Conservation (phyloP, 2,797 vertebrate species). For the Cercopithecus mitis region DNA sequence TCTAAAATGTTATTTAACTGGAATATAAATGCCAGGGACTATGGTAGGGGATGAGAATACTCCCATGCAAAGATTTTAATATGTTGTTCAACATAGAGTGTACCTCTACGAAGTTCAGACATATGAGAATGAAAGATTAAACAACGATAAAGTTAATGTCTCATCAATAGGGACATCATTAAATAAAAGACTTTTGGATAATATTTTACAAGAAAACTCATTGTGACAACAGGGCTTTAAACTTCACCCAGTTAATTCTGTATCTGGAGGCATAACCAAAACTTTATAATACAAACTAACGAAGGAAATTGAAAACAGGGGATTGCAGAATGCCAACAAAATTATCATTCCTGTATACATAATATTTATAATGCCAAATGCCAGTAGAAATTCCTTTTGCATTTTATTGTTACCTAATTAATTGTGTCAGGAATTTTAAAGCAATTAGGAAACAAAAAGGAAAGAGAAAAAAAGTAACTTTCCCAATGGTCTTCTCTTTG, state of each 20-base stretch:
- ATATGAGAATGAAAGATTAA: background rate
- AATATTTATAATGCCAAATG: slow-evolving; percentile 73
- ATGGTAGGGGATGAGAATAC: background rate
- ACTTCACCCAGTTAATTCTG: slow-evolving; percentile 78
- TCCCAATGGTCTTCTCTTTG: slow-evolving; percentile 66
- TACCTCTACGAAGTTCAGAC: background rate
- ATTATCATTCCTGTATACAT: slow-evolving; percentile 45
- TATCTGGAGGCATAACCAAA: slow-evolving; percentile 84
- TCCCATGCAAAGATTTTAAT: background rate
- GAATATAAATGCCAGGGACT: background rate
- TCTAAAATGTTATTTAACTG: background rate
- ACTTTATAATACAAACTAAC: slow-evolving; percentile 83
- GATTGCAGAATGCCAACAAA: slow-evolving; percentile 78
- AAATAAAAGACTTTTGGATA: background rate
- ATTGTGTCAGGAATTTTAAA: slow-evolving; percentile 83
- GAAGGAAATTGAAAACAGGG: slow-evolving; percentile 86
- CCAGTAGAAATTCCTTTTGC: slow-evolving; percentile 75
- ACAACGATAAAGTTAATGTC: background rate
- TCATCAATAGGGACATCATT: background rate
- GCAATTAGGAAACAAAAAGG: slow-evolving; percentile 73
- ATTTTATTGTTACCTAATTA: slow-evolving; percentile 82
- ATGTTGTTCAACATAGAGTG: background rate
- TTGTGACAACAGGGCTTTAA: slow-evolving; percentile 79
- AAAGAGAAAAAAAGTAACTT: slow-evolving; percentile 49
- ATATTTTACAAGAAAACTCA: slow-evolving; percentile 82